phyloP scores from a whole-genome alignment of 2,888 invertebrate genomes.

The Xiphydria camelus region DNA sequence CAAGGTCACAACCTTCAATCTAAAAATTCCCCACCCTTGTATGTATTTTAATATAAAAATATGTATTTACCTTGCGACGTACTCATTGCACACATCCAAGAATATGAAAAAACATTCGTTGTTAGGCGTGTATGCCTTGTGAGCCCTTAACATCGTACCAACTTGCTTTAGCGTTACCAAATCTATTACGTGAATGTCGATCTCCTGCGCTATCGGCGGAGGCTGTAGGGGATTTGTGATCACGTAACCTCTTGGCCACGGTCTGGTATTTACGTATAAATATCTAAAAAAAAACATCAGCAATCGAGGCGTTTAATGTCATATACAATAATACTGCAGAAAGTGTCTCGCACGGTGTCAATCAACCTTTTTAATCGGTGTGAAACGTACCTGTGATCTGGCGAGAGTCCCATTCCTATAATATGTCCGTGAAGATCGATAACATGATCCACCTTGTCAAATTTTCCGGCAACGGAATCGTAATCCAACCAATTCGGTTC shows the following conservation, averaged over 20 bases:
- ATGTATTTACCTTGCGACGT: slow-evolving; percentile 73
- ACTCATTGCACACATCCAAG: slow-evolving; percentile 78
- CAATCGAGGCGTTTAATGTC: too few species aligned
- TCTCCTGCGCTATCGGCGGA: slow-evolving; percentile 84
- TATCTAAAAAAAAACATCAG: slow-evolving; percentile 64
- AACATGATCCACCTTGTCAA: slow-evolving; percentile 76
- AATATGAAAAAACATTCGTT: slow-evolving; percentile 87
- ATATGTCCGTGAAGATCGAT: slow-evolving; percentile 86
- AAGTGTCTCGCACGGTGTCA: too few species aligned
- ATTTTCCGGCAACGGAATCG: slow-evolving; percentile 69
- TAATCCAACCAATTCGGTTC: slow-evolving; percentile 72
- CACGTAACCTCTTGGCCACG: slow-evolving; percentile 77
- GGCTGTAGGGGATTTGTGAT: slow-evolving; percentile 78
- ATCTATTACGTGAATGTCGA: slow-evolving; percentile 86
- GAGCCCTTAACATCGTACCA: slow-evolving; percentile 76
- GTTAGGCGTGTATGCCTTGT: slow-evolving; percentile 82
- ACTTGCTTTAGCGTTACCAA: slow-evolving; percentile 74
- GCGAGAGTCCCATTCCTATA: slow-evolving; percentile 84
- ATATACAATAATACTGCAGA: slow-evolving; percentile 3
- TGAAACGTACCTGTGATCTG: slow-evolving; percentile 68
- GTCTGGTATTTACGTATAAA: slow-evolving; percentile 80
- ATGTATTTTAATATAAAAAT: too few species aligned
- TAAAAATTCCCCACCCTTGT: too few species aligned
- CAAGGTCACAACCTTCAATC: too few species aligned
- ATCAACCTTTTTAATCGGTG: too few species aligned